These are phyloP conservation scores for Theocolax elegans DNA, from an alignment of 1,140 invertebrate genomes.

Conservation along the genomic window DNA sequence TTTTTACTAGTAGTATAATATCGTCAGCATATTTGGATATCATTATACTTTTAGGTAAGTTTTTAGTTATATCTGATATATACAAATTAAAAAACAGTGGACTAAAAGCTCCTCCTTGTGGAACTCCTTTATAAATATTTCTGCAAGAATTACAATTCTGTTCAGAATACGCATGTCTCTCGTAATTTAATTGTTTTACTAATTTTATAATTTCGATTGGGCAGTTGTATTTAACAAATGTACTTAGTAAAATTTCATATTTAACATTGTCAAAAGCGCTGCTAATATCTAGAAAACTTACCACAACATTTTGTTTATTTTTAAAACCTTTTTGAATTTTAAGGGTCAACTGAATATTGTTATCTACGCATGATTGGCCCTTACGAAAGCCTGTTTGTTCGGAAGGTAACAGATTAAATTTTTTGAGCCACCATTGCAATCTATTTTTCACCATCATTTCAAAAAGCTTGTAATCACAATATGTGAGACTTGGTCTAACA, in stretches of 20 bases:
- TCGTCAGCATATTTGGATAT: no score
- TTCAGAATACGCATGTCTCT: background rate
- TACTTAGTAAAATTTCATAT: background rate
- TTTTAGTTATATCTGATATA: no score
- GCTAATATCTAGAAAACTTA: background rate
- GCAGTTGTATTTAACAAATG: background rate
- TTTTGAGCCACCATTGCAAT: background rate
- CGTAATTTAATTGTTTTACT: background rate
- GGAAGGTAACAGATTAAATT: background rate
- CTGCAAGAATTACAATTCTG: no score
- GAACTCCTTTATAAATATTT: no score
- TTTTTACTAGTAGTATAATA: no score
- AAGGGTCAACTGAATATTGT: background rate
- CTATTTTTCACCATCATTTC: background rate
- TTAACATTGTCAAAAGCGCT: background rate
- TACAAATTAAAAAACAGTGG: no score
- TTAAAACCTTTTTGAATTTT: background rate
- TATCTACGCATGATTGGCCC: conserved; percentile 11
- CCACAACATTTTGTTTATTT: background rate
- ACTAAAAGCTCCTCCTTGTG: no score
- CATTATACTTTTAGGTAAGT: no score
- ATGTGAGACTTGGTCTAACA: background rate
- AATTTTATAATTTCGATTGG: background rate
- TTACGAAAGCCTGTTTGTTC: conserved; percentile 3
- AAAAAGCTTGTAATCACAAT: background rate